phyloP scores from a whole-genome alignment of 2,888 invertebrate genomes.

The Dusona sp. region DNA sequence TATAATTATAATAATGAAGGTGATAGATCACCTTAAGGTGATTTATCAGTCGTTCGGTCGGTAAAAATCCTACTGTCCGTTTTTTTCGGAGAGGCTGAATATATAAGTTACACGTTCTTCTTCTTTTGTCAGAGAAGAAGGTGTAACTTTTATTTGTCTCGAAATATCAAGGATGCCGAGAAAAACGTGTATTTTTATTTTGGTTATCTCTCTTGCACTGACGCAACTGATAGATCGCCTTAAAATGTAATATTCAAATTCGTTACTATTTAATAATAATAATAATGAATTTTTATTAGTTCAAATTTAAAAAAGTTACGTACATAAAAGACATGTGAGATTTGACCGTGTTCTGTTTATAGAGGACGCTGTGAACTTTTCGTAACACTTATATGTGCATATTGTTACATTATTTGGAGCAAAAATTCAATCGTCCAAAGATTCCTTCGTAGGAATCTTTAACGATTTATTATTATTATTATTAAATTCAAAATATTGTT shows the following conservation, averaged over 20 bases:
- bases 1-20: too few relatives aligned
- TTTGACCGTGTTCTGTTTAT: conserved; percentile 12
- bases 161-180: too few relatives aligned
- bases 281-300: too few relatives aligned
- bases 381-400: not conserved
- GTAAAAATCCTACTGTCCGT: too few relatives aligned
- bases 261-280: not conserved
- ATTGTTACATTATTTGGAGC: not conserved
- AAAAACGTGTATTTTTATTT: too few relatives aligned
- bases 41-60: too few relatives aligned
- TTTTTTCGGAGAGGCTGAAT: too few relatives aligned
- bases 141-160: too few relatives aligned
- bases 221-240: not conserved
- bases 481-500: not conserved
- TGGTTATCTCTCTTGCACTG: too few relatives aligned
- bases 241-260: not conserved
- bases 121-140: too few relatives aligned
- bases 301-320: not conserved
- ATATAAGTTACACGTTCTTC: too few relatives aligned
- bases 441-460: not conserved
- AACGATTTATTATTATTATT: not conserved
- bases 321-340: conserved; percentile 6
- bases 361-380: conserved; percentile 10
- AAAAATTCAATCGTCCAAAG: conserved; percentile 12
- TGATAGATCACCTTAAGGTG: too few relatives aligned